Percentiles rank a stretch among this genome's conserved stretches.
phyloP scores from a whole-genome alignment of 2,888 invertebrate genomes.

The Temnothorax rugatulus region DNA sequence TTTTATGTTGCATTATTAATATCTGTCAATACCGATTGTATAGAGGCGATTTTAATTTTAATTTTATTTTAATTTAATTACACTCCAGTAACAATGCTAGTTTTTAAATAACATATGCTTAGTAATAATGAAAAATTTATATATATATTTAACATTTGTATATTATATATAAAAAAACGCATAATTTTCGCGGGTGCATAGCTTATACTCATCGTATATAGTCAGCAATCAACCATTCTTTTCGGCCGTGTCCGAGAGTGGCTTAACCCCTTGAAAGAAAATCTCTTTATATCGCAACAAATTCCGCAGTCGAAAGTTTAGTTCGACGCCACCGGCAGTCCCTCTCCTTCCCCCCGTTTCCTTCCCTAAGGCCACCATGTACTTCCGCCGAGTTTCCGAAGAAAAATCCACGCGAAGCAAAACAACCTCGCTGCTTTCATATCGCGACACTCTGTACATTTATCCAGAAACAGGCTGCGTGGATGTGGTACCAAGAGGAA shows the following conservation, averaged over 20 bases:
- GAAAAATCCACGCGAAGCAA: conserved; percentile 52
- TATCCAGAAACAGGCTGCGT: conserved; percentile 65
- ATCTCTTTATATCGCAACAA: conserved; percentile 45
- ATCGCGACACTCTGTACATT: conserved; percentile 69
- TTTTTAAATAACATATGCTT: neutral
- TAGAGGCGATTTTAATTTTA: too few relatives aligned
- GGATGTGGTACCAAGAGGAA: conserved; percentile 68
- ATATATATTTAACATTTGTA: too few relatives aligned
- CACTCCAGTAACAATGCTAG: too few relatives aligned
- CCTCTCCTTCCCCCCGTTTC: neutral
- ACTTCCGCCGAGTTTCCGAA: conserved; percentile 43
- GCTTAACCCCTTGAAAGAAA: conserved; percentile 36
- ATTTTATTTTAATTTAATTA: neutral
- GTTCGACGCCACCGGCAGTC: conserved; percentile 28
- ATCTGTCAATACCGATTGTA: neutral
- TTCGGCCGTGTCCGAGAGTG: neutral
- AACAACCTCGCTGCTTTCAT: conserved; percentile 50
- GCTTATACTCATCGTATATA: neutral
- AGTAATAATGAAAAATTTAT: neutral
- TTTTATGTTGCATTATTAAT: neutral
- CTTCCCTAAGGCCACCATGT: neutral
- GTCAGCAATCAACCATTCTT: neutral
- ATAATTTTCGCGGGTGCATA: neutral
- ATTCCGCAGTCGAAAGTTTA: conserved; percentile 52
- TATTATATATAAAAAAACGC: neutral